Evolutionary conservation across 1,140 invertebrate genomes (phyloP), one percentile per base, ranked within the genome.

Genomic region (Apolygus lucorum): DNA sequence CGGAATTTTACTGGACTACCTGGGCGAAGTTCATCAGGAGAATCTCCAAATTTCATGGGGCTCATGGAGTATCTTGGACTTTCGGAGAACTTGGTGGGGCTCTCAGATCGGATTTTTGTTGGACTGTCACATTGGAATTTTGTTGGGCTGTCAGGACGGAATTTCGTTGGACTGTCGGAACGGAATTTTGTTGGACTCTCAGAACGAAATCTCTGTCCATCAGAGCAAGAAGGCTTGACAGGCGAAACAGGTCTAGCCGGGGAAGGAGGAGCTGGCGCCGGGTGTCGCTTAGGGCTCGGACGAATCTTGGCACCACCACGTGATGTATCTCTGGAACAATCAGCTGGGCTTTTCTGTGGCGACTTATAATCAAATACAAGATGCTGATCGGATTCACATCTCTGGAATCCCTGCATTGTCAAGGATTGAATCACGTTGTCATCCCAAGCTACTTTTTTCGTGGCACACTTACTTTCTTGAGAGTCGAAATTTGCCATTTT

Each of bases 321-420:
- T 27, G 52, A 21, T 22, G 52, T 28, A 29, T 28, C 28, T 25
- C 26, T 28, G 22, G 54, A 63, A 64, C 24, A 27, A 24, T 34
- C 28, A 1, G 68, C 28, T 4, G 68, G 68, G 28, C 21, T 64
- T n/a, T 26, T 67, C 54, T 69, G 28, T 1, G 68, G 62, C 21
- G 34, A 74, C 74, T 81, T 81, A 80, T 83, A 85, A 69, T 85
- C 79, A 80, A 84, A 86, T 66, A 85, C 80, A 75, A 85, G 79
- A 34, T 82, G 80, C 63, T 81, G 79, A 74, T 81, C 81, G 67
- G 83, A 83, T 75, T 78, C 77, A 68, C 82, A 83, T 73, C 82
- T 81, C 73, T 78, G 81, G 78, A 82, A 86, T 67, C 84, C 85
- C 78, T 85, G 84, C 68, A 82, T 81, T 78, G 85, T 84, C 68